Base-by-base conservation (phyloP, 2,888 invertebrate genomes). In the Stenichneumon culpator region DNA sequence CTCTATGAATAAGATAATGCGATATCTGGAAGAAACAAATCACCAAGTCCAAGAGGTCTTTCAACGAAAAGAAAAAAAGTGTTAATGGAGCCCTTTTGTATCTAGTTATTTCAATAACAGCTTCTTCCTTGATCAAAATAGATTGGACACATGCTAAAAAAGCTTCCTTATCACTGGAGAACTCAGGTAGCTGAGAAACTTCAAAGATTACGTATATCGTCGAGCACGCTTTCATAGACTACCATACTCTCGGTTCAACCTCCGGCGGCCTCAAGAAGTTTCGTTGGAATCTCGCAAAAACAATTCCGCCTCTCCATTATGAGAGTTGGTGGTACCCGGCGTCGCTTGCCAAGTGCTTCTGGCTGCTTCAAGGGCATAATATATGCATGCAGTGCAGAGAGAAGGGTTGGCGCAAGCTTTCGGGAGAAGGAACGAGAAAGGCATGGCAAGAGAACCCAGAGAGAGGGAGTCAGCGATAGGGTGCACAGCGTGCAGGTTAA, bases 291-390 rank as follows among this genome's bases (percentile, higher is more conserved):
- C 79, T 85, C 80, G 84, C 69, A 83, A 88, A 89, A 90, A 89
- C 86, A 89, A 89, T 88, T 88, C 86, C 74, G 74, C 83, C 79
- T 87, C 87, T 86, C 87, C 82, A 90, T 90, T 89, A 89, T 84
- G 74, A 65, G 25, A 50, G 68, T 69, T 19, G 50, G 63, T 22
- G 77, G 54, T 68, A 78, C 57, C 52, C 57, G 44, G 69, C 84
- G 82, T 65, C 74, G 87, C 83, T 90, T 87, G 90, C 89, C 89
- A 90, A 90, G 89, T 89, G 88, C 86, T 87, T 83, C 88, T 86
- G 89, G 86, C 88, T 87, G 88, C 88, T 79, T 82, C 75, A 79
- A 86, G 50, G 65, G 75, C 88, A 87, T 89, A 90, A 89, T 89
- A 88, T 89, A 90, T 89, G 87, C 87, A 73, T 72, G 72, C 50